phyloP scores from a whole-genome alignment of 2,113 vertebrate species.

The Reinhardtius hippoglossoides region DNA sequence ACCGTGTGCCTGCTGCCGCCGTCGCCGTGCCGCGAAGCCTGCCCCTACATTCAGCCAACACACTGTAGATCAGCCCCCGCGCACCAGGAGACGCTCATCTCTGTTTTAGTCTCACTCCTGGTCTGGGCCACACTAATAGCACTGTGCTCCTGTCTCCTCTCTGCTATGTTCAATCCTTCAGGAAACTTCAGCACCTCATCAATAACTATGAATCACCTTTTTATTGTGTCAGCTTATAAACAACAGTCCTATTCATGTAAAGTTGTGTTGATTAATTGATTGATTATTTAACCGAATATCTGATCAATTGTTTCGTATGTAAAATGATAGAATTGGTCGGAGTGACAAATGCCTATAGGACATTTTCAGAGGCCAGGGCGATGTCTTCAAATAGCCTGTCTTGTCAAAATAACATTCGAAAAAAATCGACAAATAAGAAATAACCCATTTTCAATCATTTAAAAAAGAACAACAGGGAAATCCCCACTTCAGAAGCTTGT shows the following conservation, averaged over 20 bases:
- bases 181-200: not conserved
- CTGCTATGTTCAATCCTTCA: not conserved
- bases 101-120: conserved; percentile 33
- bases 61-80: conserved; percentile 44
- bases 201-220: not conserved
- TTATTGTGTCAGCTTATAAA: not conserved
- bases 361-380: too few species aligned
- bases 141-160: not conserved
- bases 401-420: too few species aligned
- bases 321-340: not conserved
- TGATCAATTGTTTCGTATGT: not conserved
- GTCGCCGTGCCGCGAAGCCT: conserved; percentile 34
- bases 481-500: not conserved
- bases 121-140: conserved; percentile 29
- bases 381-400: too few species aligned
- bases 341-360: not conserved
- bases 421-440: too few species aligned
- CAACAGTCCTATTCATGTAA: not conserved
- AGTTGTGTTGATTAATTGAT: not conserved
- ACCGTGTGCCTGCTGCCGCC: conserved; percentile 55
- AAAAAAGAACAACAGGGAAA: too few species aligned
- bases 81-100: conserved; percentile 43
- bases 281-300: not conserved
- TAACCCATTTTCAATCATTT: too few species aligned
- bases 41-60: conserved; percentile 51